A percentile compares a stretch with the other conserved stretches of the same genome.
Evolutionary conservation across 2,113 vertebrate genomes (phyloP).

Genomic region (Nothobranchius kuhntae): DNA sequence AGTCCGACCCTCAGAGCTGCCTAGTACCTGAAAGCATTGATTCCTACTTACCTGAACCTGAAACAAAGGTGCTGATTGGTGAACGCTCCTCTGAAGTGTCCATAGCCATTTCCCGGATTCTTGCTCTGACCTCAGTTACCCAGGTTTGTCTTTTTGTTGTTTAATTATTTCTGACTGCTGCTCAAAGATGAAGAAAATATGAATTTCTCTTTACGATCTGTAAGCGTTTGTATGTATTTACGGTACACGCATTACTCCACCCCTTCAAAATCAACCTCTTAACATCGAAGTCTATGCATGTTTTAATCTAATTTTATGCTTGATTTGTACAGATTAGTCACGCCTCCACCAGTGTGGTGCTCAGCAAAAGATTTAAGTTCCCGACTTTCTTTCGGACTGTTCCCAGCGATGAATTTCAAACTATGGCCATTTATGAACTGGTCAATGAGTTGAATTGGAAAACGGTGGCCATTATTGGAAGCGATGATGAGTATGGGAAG

Average conservation of each 20-base stretch:
- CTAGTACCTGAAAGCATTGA: background rate
- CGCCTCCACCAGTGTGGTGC: constrained; percentile 51
- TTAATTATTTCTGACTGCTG: background rate
- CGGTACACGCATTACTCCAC: too few species aligned
- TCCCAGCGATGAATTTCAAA: constrained; percentile 59
- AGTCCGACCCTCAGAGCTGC: constrained; percentile 10
- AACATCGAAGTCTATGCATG: background rate
- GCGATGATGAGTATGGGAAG: constrained; percentile 69
- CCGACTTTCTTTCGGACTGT: constrained; percentile 69
- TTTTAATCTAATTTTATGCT: constrained; percentile 38
- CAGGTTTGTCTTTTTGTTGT: constrained; percentile 58
- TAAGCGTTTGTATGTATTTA: too few species aligned
- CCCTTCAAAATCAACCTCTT: background rate
- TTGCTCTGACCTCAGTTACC: constrained; percentile 58
- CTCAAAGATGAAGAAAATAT: too few species aligned
- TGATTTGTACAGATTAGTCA: constrained; percentile 65
- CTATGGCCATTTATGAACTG: constrained; percentile 54
- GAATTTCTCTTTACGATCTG: too few species aligned
- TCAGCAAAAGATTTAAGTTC: constrained; percentile 70
- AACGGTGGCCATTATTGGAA: constrained; percentile 63
- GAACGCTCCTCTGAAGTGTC: constrained; percentile 61
- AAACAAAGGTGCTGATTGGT: constrained; percentile 63
- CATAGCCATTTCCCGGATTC: constrained; percentile 51
- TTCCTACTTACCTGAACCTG: constrained; percentile 2
- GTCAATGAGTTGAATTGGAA: constrained; percentile 50